These are phyloP conservation scores for Standfussiana lucernea DNA, from an alignment of 2,888 invertebrate species.

Conservation along the genomic window DNA sequence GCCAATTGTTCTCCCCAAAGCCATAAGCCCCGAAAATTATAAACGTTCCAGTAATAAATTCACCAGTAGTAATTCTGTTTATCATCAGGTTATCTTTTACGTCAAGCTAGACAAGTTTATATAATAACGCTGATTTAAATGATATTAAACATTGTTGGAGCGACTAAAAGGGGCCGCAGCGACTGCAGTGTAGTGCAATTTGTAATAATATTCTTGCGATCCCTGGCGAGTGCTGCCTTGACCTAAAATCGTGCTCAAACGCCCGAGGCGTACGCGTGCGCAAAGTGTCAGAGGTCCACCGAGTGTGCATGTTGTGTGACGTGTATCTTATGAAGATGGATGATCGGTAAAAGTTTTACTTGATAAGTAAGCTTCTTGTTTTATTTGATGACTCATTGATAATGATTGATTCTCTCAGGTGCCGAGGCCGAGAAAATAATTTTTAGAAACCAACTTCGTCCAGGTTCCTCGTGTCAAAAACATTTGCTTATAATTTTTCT, in stretches of 20 bases:
- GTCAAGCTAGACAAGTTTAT: slow-evolving; percentile 61
- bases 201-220: slow-evolving; percentile 84
- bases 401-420: slow-evolving; percentile 36
- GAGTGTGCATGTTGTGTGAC: slow-evolving; percentile 65
- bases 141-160: slow-evolving; percentile 63
- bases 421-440: neutral
- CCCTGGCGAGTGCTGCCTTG: slow-evolving; percentile 85
- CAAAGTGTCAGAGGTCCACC: slow-evolving; percentile 76
- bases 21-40: slow-evolving; percentile 39
- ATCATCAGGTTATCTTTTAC: slow-evolving; percentile 56
- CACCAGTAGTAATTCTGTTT: slow-evolving; percentile 54
- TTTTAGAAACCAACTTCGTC: neutral
- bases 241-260: slow-evolving; percentile 85
- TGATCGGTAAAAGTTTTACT: slow-evolving; percentile 55
- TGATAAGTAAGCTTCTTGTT: slow-evolving; percentile 49
- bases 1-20: slow-evolving; percentile 53
- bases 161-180: slow-evolving; percentile 61
- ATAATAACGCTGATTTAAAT: slow-evolving; percentile 59
- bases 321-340: slow-evolving; percentile 62
- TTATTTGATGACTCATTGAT: slow-evolving; percentile 40
- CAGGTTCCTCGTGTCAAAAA: neutral
- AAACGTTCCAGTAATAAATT: slow-evolving; percentile 50
- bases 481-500: neutral
- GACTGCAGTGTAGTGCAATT: slow-evolving; percentile 73
- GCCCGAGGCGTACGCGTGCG: slow-evolving; percentile 76